Base-by-base conservation (phyloP, 2,797 vertebrate genomes). In the Octomys mimax region DNA sequence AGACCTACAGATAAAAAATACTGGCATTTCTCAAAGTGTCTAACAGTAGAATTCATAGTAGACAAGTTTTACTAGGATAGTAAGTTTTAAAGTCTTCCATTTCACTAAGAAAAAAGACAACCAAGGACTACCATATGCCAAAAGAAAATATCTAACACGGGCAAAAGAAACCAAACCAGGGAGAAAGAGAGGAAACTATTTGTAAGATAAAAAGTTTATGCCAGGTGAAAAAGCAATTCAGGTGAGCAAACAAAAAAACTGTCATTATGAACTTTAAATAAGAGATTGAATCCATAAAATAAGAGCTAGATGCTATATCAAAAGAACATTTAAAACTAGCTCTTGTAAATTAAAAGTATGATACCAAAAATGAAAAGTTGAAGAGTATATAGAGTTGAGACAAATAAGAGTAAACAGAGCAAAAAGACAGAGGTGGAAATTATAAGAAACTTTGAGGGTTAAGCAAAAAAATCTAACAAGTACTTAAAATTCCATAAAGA, bases 361-460 rank as follows among this genome's bases (percentile, higher is more conserved):
- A 80, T 21, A 86, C 3, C 36, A 90, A 84, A 94, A 73, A 70
- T 68, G 33, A 79, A 87, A 95, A 87, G 59, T n/a, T 42, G 42
- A 80, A 83, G n/a, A 52, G 7, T 33, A 62, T 90, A 75, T 83
- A 59, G 11, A 84, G 7, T 46, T 75, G 49, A 75, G 3, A 89
- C 19, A 64, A 59, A 31, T 28, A 77, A 73, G 1, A 36, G 12
- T 84, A 95, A 95, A 54, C 2, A 85, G 10, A 73, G 9, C 24
- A 78, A 33, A 52, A 66, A 79, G 88, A 39, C 52, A 92, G 19
- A 66, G 36, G 64, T 79, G 24, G 21, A 64, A 93, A 96, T 78
- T 8, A 59, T 57, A 87, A 96, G 26, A 68, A 89, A 91, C 85
- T 83, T 84, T 70, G 57, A 78, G 19, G 5, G 42, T 71, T 22